Percentiles rank a stretch among this genome's conserved stretches.
Conservation (phyloP, 2,113 vertebrate species). For the Plecotus auritus region DNA sequence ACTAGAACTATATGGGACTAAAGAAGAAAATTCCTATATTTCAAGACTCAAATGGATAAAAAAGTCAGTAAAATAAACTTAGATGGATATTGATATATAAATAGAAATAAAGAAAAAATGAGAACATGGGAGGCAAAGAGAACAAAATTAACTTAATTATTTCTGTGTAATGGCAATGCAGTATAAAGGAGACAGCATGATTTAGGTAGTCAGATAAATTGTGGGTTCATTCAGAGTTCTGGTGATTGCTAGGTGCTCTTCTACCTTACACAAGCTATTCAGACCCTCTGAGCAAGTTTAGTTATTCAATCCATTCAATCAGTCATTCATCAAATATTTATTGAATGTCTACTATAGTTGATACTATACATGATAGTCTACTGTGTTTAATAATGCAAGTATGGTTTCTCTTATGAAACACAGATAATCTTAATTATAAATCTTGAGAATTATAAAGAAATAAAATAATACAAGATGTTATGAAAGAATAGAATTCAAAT, state of each 20-base stretch:
- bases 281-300: conserved; percentile 11
- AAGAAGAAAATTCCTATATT: background rate
- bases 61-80: background rate
- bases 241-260: background rate
- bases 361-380: background rate
- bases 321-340: background rate
- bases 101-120: background rate
- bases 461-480: background rate
- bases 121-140: background rate
- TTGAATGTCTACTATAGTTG: background rate
- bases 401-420: background rate
- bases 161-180: background rate
- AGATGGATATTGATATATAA: background rate
- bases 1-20: background rate
- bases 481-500: background rate
- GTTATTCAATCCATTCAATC: background rate
- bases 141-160: background rate
- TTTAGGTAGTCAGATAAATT: background rate
- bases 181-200: background rate
- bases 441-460: background rate
- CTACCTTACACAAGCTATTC: background rate
- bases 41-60: background rate
- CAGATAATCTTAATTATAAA: background rate
- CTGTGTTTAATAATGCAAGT: background rate
- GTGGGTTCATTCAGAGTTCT: background rate